Evolutionary conservation across 1,140 invertebrate species (phyloP), one percentile per base, ranked within the genome.

Genomic region (Zaprionus camerounensis): DNA sequence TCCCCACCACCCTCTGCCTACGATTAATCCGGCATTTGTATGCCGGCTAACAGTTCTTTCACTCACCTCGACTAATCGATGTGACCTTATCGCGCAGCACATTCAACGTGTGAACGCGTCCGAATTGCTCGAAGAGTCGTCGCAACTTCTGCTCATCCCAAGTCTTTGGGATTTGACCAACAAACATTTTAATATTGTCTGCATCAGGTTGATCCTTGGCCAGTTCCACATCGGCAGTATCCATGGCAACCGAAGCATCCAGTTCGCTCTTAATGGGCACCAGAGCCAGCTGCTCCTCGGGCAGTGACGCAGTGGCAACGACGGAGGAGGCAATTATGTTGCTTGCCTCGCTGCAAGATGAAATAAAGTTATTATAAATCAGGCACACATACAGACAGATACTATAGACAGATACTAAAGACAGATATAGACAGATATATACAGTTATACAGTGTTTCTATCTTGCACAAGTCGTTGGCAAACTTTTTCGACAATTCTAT

Each of bases 161-260:
- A 61, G 97, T 96, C 61, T 98, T 95, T 6, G 99, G 99, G 91
- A 99, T 98, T 93, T 99, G 98, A 28, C 97, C 97, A 31, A 99
- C 98, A 94, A 99, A 99, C 99, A 99, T 99, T 95, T 99, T 99
- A 87, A 99, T 99, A 91, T 98, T 97, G 94, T 99, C 99, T 2
- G 97, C 95, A 94, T 99, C 99, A 1, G 98, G 98, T 93, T 96
- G 96, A 81, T 96, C 95, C 70, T 94, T 91, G 62, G 56, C 28
- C 17, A 74, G 41, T 13, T 92, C 82, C 56, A 68, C 5, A 11
- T 74, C 82, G 15, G n/a, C 41, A 7, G 55, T 69, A 22, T 78
- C 82, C 69, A 81, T 74, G 34, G 69, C 51, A 31, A 64, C 55
- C 17, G 71, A 13, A 11, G 49, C 59, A 13, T 63, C 72, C 17